A percentile compares a stretch with the other conserved stretches of the same genome.
Evolutionary conservation across 2,797 vertebrate genomes (phyloP).

Genomic region (Arnoldichthys spilopterus): DNA sequence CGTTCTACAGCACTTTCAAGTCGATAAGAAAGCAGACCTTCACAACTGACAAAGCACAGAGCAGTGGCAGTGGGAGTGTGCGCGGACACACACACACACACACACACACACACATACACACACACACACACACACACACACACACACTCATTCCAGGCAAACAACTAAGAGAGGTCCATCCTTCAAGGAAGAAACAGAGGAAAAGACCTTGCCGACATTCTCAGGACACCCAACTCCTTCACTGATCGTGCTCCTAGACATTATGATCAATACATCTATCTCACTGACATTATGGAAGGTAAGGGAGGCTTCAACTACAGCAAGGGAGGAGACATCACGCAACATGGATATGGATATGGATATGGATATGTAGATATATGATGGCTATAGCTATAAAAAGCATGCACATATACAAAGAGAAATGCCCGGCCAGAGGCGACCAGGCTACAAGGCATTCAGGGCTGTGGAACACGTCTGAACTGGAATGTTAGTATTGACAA

Average conservation of each 20-base stretch:
- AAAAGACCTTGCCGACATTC: conserved; percentile 30
- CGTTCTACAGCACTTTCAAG: conserved; percentile 66
- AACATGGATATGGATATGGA: conserved; percentile 20
- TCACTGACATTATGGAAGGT: conserved; percentile 42
- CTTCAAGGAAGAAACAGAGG: conserved; percentile 7
- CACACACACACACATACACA: conserved; percentile 18
- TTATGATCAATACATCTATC: conserved; percentile 37
- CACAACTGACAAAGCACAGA: conserved; percentile 58
- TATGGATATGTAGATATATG: conserved; percentile 60
- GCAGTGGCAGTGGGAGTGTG: conserved; percentile 49
- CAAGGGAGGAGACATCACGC: conserved; percentile 45
- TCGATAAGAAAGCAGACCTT: conserved; percentile 64
- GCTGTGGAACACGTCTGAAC: conserved; percentile 53
- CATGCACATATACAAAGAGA: conserved; percentile 68
- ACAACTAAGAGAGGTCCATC: conserved; percentile 17
- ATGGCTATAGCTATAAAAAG: conserved; percentile 64
- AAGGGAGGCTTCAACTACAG: conserved; percentile 40
- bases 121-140: conserved; percentile 23
- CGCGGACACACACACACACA: conserved; percentile 20
- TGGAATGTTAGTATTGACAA: conserved; percentile 67
- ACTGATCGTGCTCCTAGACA: conserved; percentile 45
- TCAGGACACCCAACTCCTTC: conserved; percentile 16
- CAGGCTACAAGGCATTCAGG: conserved; percentile 64
- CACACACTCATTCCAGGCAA: conserved; percentile 4
- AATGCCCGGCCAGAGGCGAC: conserved; percentile 37